Percentiles rank a stretch among this genome's conserved stretches.
Evolutionary conservation across 2,888 invertebrate species (phyloP).

Genomic region (Belgica antarctica): DNA sequence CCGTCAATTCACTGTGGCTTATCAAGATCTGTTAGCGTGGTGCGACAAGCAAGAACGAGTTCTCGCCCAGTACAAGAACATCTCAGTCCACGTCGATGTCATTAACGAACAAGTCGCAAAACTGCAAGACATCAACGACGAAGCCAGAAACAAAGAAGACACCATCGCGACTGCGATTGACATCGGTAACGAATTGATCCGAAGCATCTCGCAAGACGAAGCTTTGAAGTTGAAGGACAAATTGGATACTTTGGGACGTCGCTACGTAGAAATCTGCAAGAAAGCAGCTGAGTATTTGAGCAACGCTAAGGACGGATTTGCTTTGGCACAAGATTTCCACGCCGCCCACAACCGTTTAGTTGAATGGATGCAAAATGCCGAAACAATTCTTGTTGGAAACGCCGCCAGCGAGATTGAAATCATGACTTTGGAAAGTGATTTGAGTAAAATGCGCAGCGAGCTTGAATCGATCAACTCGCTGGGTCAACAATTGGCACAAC

Average conservation of each 20-base stretch:
- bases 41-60: conserved; percentile 87
- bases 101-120: conserved; percentile 90
- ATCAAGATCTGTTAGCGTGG: conserved; percentile 92
- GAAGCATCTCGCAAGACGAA: conserved; percentile 91
- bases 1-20: conserved; percentile 82
- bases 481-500: conserved; percentile 86
- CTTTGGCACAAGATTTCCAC: conserved; percentile 90
- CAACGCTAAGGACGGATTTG: conserved; percentile 84
- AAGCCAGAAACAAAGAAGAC: conserved; percentile 80
- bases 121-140: conserved; percentile 82
- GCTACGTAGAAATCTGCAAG: conserved; percentile 82
- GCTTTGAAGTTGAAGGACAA: conserved; percentile 91
- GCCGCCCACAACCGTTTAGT: conserved; percentile 82
- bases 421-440: conserved; percentile 77
- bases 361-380: conserved; percentile 93
- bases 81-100: conserved; percentile 89
- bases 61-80: conserved; percentile 73
- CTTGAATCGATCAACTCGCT: conserved; percentile 84
- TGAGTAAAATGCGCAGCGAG: conserved; percentile 80
- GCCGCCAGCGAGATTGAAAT: conserved; percentile 87
- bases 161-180: conserved; percentile 88
- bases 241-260: conserved; percentile 81
- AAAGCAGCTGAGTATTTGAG: conserved; percentile 78
- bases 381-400: conserved; percentile 79
- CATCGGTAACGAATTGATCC: conserved; percentile 89